These are phyloP conservation scores for Atractosteus spatula DNA, from an alignment of 2,113 vertebrate genomes.

Conservation along the genomic window DNA sequence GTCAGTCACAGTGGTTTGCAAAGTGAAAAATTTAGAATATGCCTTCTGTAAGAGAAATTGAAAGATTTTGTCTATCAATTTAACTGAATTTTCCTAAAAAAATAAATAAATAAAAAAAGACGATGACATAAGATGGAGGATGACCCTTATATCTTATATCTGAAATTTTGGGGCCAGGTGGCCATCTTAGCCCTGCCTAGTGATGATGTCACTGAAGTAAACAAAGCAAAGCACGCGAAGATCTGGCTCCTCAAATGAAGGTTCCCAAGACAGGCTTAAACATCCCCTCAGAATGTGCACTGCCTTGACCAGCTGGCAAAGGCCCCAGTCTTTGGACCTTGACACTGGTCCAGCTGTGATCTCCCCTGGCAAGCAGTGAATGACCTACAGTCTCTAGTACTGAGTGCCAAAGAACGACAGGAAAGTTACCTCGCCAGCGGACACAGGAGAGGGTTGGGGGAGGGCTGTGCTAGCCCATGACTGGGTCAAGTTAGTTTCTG, in stretches of 20 bases:
- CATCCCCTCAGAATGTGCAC: slow-evolving; percentile 38
- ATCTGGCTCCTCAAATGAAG: not conserved
- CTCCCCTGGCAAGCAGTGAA: slow-evolving; percentile 62
- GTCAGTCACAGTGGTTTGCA: too few relatives aligned
- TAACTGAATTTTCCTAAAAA: too few relatives aligned
- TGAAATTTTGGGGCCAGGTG: too few relatives aligned
- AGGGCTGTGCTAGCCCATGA: slow-evolving; percentile 32
- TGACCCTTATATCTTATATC: too few relatives aligned
- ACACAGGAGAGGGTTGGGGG: slow-evolving; percentile 7
- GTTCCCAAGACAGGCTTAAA: not conserved
- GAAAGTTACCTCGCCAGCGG: not conserved
- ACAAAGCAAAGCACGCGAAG: too few relatives aligned
- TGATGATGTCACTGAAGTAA: too few relatives aligned
- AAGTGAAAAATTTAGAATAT: too few relatives aligned
- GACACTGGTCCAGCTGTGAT: slow-evolving; percentile 31
- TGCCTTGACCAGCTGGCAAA: slow-evolving; percentile 31
- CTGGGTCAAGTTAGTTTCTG: slow-evolving; percentile 31
- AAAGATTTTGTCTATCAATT: too few relatives aligned
- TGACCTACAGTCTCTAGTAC: slow-evolving; percentile 56
- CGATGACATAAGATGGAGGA: too few relatives aligned
- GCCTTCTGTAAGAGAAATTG: too few relatives aligned
- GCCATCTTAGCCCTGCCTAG: too few relatives aligned
- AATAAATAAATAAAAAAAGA: too few relatives aligned
- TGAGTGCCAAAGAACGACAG: slow-evolving; percentile 25
- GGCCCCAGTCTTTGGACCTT: slow-evolving; percentile 14